A percentile compares a stretch with the other conserved stretches of the same genome.
Evolutionary conservation across 2,888 invertebrate genomes (phyloP).

Genomic region (Meghimatium bilineatum): DNA sequence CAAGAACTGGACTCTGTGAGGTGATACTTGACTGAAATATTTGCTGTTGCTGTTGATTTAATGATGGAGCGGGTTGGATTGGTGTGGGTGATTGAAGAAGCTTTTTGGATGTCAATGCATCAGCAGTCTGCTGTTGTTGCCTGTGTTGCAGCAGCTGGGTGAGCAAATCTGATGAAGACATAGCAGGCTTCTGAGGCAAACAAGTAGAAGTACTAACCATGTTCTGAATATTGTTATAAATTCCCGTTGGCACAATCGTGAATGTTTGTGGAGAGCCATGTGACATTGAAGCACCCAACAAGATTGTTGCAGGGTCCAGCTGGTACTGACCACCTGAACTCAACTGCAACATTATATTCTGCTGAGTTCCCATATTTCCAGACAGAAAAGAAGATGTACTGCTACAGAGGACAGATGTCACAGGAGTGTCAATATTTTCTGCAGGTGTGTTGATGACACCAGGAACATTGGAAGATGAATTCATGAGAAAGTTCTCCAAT

Average conservation of each 20-base stretch:
- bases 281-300: constrained; percentile 18
- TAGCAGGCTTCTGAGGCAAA: constrained; percentile 4
- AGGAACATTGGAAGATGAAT: constrained; percentile 10
- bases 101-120: constrained; percentile 18
- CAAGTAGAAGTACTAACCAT: neutral
- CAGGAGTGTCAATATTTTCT: constrained; percentile 30
- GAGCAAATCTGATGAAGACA: constrained; percentile 33
- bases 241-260: constrained; percentile 33
- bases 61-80: constrained; percentile 36
- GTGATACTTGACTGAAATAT: constrained; percentile 42
- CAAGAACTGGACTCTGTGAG: constrained; percentile 24
- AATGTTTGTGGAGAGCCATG: constrained; percentile 20
- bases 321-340: constrained; percentile 36
- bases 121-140: constrained; percentile 46
- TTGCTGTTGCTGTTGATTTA: constrained; percentile 45
- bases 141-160: constrained; percentile 41
- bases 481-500: constrained; percentile 33
- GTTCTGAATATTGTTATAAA: constrained; percentile 27
- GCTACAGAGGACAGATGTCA: constrained; percentile 32
- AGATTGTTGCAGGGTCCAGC: constrained; percentile 35
- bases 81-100: constrained; percentile 19
- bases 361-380: constrained; percentile 10
- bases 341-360: constrained; percentile 38
- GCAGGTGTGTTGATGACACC: neutral
- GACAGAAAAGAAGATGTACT: constrained; percentile 14